A percentile compares a stretch with the other conserved stretches of the same genome.
These are phyloP conservation scores for Perca fluviatilis DNA, from an alignment of 2,113 vertebrate genomes.

Conservation along the genomic window DNA sequence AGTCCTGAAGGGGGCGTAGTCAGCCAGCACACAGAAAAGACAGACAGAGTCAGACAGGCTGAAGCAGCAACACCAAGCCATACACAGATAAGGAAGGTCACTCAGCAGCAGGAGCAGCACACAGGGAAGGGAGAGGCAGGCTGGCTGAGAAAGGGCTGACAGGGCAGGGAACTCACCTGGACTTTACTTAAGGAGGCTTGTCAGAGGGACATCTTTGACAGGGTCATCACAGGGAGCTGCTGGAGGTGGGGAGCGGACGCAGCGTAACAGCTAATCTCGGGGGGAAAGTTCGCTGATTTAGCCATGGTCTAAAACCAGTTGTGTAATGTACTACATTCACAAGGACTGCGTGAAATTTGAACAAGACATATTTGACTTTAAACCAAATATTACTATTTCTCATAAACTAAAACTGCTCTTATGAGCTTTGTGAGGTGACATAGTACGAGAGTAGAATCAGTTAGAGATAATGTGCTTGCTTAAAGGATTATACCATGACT, in stretches of 20 bases:
- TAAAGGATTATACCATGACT: slow-evolving; percentile 16
- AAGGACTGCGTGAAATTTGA: slow-evolving; percentile 33
- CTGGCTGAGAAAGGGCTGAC: slow-evolving; percentile 64
- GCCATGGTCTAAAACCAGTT: slow-evolving; percentile 49
- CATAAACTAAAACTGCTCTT: neutral
- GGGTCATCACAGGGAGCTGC: slow-evolving; percentile 78
- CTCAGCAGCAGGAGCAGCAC: slow-evolving; percentile 59
- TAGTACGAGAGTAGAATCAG: neutral
- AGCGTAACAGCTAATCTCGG: slow-evolving; percentile 79
- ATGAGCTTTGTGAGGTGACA: neutral
- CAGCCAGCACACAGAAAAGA: slow-evolving; percentile 55
- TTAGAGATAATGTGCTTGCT: neutral
- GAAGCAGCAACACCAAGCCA: slow-evolving; percentile 70
- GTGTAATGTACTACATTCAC: slow-evolving; percentile 49
- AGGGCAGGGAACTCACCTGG: slow-evolving; percentile 84
- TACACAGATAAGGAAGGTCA: slow-evolving; percentile 68
- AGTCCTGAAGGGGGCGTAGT: slow-evolving; percentile 56
- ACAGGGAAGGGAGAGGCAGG: slow-evolving; percentile 63
- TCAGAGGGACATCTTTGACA: slow-evolving; percentile 83
- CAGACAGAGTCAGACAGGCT: slow-evolving; percentile 69
- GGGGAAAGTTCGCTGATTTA: slow-evolving; percentile 65
- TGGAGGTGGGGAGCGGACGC: slow-evolving; percentile 72
- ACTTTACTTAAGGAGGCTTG: slow-evolving; percentile 75
- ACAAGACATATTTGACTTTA: slow-evolving; percentile 41
- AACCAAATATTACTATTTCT: slow-evolving; percentile 38